Percentiles rank a stretch among this genome's conserved stretches.
Conservation (phyloP, 2,888 invertebrate species). For the Ectemnius lituratus region DNA sequence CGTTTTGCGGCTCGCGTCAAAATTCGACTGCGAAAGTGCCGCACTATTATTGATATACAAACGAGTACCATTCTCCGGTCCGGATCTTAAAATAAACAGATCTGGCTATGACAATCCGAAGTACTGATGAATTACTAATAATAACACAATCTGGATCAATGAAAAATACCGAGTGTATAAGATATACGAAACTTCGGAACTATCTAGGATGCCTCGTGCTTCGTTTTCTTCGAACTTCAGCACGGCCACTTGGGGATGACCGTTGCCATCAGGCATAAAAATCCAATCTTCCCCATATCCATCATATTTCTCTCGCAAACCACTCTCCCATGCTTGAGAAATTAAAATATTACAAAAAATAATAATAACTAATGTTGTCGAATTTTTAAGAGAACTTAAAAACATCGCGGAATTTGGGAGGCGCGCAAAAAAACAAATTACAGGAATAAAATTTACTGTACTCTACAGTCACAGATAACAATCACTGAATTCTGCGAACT, state of each 20-base stretch:
- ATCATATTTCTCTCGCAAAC: conserved; percentile 70
- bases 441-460: no score
- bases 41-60: conserved; percentile 63
- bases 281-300: conserved; percentile 77
- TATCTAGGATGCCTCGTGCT: conserved; percentile 62
- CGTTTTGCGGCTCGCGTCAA: conserved; percentile 69
- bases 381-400: not conserved
- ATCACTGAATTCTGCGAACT: not conserved
- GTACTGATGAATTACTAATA: not conserved
- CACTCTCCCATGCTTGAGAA: conserved; percentile 59
- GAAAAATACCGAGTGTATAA: conserved; percentile 71
- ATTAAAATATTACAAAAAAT: conserved; percentile 12
- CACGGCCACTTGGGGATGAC: conserved; percentile 74
- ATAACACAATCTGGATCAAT: not conserved
- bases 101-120: not conserved
- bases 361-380: conserved; percentile 1
- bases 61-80: conserved; percentile 65
- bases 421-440: no score
- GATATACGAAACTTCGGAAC: conserved; percentile 65
- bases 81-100: conserved; percentile 57
- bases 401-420: no score
- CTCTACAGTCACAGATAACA: not conserved
- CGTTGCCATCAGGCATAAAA: conserved; percentile 76
- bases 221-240: conserved; percentile 66
- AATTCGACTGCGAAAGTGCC: conserved; percentile 62